These are phyloP conservation scores for Anguilla megastoma DNA, from an alignment of 2,797 vertebrate species.

Conservation along the genomic window DNA sequence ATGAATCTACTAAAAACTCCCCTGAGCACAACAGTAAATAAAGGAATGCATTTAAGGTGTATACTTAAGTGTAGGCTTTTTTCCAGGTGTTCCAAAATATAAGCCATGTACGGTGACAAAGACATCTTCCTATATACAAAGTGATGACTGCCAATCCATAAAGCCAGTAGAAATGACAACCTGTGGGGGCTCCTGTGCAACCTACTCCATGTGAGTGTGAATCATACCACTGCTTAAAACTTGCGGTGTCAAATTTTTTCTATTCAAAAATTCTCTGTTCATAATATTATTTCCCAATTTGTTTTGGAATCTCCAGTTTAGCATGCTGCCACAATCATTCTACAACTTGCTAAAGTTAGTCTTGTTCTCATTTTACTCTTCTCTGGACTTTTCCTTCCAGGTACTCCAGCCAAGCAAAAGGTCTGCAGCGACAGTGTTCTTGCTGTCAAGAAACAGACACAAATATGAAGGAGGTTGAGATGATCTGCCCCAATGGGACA, in stretches of 20 bases:
- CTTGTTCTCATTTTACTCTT: not conserved
- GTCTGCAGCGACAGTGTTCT: conserved; percentile 71
- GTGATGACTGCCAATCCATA: conserved; percentile 66
- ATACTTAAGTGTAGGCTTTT: not conserved
- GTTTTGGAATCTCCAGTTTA: not conserved
- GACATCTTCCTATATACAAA: conserved; percentile 56
- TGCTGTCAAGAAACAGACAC: conserved; percentile 78
- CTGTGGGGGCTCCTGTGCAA: conserved; percentile 78
- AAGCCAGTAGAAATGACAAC: conserved; percentile 67
- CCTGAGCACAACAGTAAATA: not conserved
- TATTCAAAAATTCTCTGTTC: not conserved
- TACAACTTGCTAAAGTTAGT: not conserved
- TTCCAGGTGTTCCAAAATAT: conserved; percentile 42
- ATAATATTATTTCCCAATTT: not conserved
- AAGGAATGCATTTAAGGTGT: not conserved
- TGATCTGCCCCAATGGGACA: conserved; percentile 68
- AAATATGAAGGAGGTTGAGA: conserved; percentile 57
- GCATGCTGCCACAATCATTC: not conserved
- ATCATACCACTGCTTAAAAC: not conserved
- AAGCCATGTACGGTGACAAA: conserved; percentile 59
- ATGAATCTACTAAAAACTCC: not conserved
- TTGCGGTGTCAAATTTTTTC: not conserved
- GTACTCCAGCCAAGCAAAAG: conserved; percentile 65
- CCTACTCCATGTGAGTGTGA: conserved; percentile 75
- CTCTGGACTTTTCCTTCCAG: conserved; percentile 52